Evolutionary conservation across 2,113 vertebrate genomes (phyloP).

Genomic region (Felis chaus): DNA sequence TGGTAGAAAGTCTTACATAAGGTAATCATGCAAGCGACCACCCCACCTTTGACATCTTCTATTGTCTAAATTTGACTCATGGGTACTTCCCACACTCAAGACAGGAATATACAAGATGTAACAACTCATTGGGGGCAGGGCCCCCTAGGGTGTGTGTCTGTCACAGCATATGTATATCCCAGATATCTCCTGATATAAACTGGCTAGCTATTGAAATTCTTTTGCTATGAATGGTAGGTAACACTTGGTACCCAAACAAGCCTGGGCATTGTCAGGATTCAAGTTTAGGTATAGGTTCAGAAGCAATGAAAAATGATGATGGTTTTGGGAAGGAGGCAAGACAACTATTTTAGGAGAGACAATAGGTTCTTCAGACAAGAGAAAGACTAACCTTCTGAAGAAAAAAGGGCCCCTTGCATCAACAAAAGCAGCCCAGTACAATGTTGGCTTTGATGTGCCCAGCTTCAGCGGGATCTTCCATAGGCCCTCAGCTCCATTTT

Average conservation of each 20-base stretch:
- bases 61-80: neutral
- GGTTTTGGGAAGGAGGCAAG: neutral
- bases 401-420: neutral
- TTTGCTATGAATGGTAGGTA: neutral
- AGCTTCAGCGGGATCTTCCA: neutral
- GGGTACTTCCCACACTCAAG: neutral
- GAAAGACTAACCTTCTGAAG: neutral
- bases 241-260: neutral
- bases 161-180: rapidly evolving
- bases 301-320: neutral
- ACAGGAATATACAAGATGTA: neutral
- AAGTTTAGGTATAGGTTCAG: neutral
- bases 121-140: neutral
- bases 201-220: neutral
- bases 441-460: neutral
- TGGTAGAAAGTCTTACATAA: neutral
- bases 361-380: neutral
- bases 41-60: neutral
- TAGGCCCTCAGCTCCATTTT: neutral
- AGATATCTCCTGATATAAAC: neutral
- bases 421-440: no score
- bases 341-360: neutral
- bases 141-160: neutral
- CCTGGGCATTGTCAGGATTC: neutral
- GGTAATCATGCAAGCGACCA: neutral